Conservation (phyloP, 2,113 vertebrate genomes). For the Paratilapia polleni region DNA sequence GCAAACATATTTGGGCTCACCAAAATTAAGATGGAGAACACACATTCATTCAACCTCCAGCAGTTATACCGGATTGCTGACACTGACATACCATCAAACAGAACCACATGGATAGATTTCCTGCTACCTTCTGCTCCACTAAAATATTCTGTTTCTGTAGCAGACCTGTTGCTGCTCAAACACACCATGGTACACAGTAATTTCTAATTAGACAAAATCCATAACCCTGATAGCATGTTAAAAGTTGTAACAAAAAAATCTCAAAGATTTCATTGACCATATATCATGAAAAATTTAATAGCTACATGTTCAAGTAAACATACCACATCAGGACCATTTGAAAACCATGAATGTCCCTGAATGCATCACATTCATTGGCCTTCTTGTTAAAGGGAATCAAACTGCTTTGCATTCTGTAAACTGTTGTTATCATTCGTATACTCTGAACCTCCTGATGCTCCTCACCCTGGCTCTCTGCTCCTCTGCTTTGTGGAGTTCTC, state of each 20-base stretch:
- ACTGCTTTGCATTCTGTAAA: not conserved
- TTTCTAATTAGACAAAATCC: not conserved
- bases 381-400: not conserved
- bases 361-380: not conserved
- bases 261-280: not conserved
- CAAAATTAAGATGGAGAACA: not conserved
- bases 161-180: not conserved
- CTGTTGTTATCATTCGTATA: not conserved
- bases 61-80: not conserved
- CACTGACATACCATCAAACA: not conserved
- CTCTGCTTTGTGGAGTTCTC: slow-evolving; percentile 81
- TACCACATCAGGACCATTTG: not conserved
- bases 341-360: not conserved
- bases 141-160: not conserved
- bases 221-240: not conserved
- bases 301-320: too few relatives aligned
- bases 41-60: not conserved
- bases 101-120: not conserved
- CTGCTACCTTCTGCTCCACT: not conserved
- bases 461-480: slow-evolving; percentile 83
- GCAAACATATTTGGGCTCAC: not conserved
- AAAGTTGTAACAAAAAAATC: not conserved
- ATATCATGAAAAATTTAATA: not conserved
- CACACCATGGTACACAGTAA: not conserved
- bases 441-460: not conserved